Evolutionary conservation across 2,888 invertebrate species (phyloP), one percentile per base, ranked within the genome.

Genomic region (Thymelicus acteon): DNA sequence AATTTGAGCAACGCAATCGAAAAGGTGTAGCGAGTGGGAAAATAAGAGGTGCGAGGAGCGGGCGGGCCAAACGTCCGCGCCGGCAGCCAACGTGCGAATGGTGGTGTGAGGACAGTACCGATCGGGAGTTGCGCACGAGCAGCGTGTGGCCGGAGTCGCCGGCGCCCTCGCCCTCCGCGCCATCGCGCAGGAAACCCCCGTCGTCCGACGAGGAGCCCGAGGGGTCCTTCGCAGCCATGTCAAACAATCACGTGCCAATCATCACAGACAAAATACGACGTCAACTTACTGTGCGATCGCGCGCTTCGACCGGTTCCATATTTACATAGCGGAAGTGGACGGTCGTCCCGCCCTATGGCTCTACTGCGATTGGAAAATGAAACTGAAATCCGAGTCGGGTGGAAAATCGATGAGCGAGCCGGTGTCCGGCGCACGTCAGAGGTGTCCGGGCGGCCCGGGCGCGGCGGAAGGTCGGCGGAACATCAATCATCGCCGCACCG

Each of bases 181-280:
- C 87, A 80, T 88, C 90, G 72, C 85, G 87, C 88, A 89, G 90
- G 87, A 93, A 93, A 74, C 93, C 94, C 84, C 94, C 94, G 78
- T 93, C 94, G 87, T 94, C 94, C 83, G 93, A 93, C 81, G 94
- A 94, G 74, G 94, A 94, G 83, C 93, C 93, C 83, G 93, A 94
- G 74, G 89, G 88, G 75, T 94, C 94, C 94, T 94, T 90, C 80
- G 84, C 82, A 83, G 83, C 84, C 85, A 86, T 83, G 81, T 79
- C 84, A 88, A 87, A 89, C 87, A 87, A 85, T 84, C 85, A 89
- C 84, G 85, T 83, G 84, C 86, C 85, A 83, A 83, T 86, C 72
- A 83, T 86, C 73, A 68, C 80, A 84, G 73, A 74, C 71, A 77
- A 73, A 84, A 81, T 82, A 49, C 80, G 79, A 79, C 81, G 77